phyloP scores from a whole-genome alignment of 2,888 invertebrate species.

The Watsonalla binaria region DNA sequence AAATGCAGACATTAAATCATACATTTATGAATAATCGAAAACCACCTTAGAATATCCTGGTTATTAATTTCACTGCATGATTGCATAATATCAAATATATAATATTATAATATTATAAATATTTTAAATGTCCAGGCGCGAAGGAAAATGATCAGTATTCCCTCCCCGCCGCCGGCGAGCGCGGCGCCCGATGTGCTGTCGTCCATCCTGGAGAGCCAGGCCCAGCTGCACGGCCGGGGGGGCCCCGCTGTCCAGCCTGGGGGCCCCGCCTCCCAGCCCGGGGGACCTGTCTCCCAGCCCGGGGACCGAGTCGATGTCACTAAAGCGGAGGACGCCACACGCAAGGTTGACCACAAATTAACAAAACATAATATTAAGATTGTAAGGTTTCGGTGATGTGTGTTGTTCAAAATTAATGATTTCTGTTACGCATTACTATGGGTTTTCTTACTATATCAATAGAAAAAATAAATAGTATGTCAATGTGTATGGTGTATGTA shows the following conservation, averaged over 20 bases:
- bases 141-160: conserved; percentile 65
- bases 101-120: no score
- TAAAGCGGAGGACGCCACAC: conserved; percentile 41
- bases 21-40: no score
- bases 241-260: conserved; percentile 5
- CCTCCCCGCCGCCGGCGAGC: conserved; percentile 58
- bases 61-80: neutral
- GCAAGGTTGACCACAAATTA: conserved; percentile 30
- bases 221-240: conserved; percentile 77
- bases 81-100: no score
- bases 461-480: no score
- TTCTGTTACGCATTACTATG: no score
- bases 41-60: no score
- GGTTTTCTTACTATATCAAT: no score
- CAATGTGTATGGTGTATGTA: no score
- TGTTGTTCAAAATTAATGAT: no score
- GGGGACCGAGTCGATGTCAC: conserved; percentile 37
- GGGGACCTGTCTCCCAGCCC: neutral
- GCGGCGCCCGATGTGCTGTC: conserved; percentile 82
- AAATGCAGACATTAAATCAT: no score
- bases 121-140: conserved; percentile 60
- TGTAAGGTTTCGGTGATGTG: no score
- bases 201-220: conserved; percentile 84
- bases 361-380: no score
- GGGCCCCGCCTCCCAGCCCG: conserved; percentile 4